Evolutionary conservation across 1,140 invertebrate genomes (phyloP), one percentile per base, ranked within the genome.

Genomic region (Seison nebaliae): DNA sequence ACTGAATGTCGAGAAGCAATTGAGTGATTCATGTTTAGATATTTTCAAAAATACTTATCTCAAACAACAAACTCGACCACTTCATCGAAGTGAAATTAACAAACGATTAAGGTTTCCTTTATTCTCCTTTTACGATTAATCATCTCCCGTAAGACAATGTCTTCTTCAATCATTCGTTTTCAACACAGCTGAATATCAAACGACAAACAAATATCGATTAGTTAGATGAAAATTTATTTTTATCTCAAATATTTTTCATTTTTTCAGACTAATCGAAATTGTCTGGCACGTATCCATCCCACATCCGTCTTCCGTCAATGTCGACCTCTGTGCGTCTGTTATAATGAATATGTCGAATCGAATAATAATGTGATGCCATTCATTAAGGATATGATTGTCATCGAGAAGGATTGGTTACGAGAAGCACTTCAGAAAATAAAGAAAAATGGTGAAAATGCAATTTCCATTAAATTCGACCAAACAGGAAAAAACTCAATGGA

Each of bases 261-360:
- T 28, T 20, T 32, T 28, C 14, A 38, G 32, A 38, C 36, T 14
- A 35, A 26, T 43, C 16, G 42, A 35, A 26, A 20, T 17, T 44
- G 15, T 30, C 43, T 43, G 38, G 43, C 37, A 38, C 45, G 44
- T 49, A 74, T 88, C 49, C 80, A 88, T 61, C 80, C 79, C 6
- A 72, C 72, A 12, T 77, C 76, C 8, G 65, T 67, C 30, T 53
- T 84, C 28, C 71, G 73, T 51, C 59, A 70, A 24, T 69, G 68
- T 31, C 69, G 72, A 47, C 73, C 76, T 1, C 62, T 67, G 17
- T 71, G 69, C 42, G 64, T 93, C n/a, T 59, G 91, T 5, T 94
- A 76, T 54, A 74, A 73, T 1, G 81, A 93, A 62, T 64, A 93
- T 23, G 67, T 88, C 9, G 67, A 74, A 48, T 86, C 81, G 0